A percentile compares a stretch with the other conserved stretches of the same genome.
Evolutionary conservation across 2,113 vertebrate species (phyloP).

Genomic region (Xerus inauris): DNA sequence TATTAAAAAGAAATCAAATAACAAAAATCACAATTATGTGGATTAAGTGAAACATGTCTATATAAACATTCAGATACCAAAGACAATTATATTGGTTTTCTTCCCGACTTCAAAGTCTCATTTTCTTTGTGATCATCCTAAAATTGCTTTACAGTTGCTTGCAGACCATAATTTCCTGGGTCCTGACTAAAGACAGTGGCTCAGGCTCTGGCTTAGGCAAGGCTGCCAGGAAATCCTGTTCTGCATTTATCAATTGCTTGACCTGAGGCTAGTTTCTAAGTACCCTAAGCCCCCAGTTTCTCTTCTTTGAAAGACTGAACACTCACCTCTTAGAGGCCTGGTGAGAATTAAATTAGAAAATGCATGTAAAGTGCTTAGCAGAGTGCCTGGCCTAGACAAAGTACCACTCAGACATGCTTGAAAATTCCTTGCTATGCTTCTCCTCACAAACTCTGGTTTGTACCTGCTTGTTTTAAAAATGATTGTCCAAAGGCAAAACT

Average conservation of each 20-base stretch:
- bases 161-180: background rate
- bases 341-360: background rate
- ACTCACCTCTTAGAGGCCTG: background rate
- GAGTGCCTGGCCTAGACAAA: background rate
- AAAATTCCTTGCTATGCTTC: background rate
- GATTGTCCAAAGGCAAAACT: background rate
- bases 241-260: background rate
- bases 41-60: background rate
- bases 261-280: background rate
- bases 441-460: background rate
- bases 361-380: accelerated
- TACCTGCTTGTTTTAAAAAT: background rate
- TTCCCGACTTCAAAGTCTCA: background rate
- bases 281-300: background rate
- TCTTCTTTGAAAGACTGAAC: background rate
- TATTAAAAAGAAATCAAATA: conserved; percentile 31
- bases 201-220: background rate
- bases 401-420: background rate
- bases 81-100: background rate
- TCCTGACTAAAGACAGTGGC: background rate
- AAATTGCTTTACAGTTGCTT: background rate
- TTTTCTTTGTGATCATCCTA: background rate
- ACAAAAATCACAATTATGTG: background rate
- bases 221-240: background rate
- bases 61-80: background rate